A percentile compares a stretch with the other conserved stretches of the same genome.
Conservation (phyloP, 92 coral and sea anemone genomes). For the Phenganax subtilis region DNA sequence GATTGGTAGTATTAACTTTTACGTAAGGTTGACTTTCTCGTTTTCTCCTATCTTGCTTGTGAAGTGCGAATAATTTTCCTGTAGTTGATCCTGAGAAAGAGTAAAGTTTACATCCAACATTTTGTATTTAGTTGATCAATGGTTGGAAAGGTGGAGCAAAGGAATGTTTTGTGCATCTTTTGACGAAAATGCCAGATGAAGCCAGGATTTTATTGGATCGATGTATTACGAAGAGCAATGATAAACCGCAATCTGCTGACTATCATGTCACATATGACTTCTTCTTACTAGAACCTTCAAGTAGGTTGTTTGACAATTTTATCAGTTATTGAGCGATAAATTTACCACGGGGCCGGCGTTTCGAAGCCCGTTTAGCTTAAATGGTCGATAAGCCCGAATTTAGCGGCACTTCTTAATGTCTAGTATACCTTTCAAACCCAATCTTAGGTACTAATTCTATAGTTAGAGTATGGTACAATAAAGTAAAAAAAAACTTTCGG, state of each 20-base stretch:
- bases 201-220: slow-evolving; percentile 12
- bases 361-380: too few species aligned
- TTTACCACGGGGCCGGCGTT: not conserved
- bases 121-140: not conserved
- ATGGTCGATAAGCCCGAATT: too few species aligned
- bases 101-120: not conserved
- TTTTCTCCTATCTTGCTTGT: too few species aligned
- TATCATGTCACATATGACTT: slow-evolving; percentile 2
- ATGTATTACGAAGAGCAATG: slow-evolving; percentile 5
- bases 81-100: too few species aligned
- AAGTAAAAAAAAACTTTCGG: too few species aligned
- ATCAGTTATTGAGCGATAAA: not conserved
- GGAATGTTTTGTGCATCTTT: slow-evolving; percentile 10
- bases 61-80: too few species aligned
- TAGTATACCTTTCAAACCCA: too few species aligned
- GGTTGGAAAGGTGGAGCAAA: slow-evolving; percentile 7
- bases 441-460: too few species aligned
- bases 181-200: not conserved
- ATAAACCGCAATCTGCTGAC: slow-evolving; percentile 1
- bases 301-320: not conserved
- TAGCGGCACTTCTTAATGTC: too few species aligned
- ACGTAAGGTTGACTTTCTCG: too few species aligned
- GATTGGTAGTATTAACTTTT: too few species aligned
- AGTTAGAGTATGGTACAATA: too few species aligned
- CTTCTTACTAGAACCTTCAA: slow-evolving; percentile 1